Evolutionary conservation across 2,888 invertebrate species (phyloP), one percentile per base, ranked within the genome.

Genomic region (Hirtodrosophila cameraria): DNA sequence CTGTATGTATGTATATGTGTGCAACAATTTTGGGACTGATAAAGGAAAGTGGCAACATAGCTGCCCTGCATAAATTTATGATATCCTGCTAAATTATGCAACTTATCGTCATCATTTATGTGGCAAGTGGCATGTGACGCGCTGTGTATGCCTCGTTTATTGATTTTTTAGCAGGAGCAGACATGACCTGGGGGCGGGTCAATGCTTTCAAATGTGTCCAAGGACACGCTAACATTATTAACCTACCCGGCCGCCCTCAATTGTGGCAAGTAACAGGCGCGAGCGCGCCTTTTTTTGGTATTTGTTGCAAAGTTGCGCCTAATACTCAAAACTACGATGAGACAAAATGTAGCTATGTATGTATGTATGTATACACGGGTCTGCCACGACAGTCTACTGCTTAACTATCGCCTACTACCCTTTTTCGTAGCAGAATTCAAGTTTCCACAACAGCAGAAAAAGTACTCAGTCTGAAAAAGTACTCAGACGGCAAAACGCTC

Each of bases 51-150:
- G 36, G 25, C 41, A 48, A 27, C 30, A 13, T 9, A n/a, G 18
- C 9, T 12, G 23, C 41, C 74, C 49, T 80, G 52, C 71, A 65
- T 39, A 35, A 58, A 59, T 77, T 86, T 76, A 80, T 84, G 85
- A 54, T 64, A 68, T 84, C 84, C 85, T 86, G 84, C 74, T 86
- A 60, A 84, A 80, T 80, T 80, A 84, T 86, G 76, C 76, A 85
- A 78, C 74, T 86, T 84, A 85, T 86, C 81, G 80, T 63, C 66
- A 53, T 66, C 63, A 53, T 57, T 66, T 48, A 38, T 53, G 33
- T 42, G 50, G 30, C 30, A 42, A 12, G 23, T 31, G 20, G 30
- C 35, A 18, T 12, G 33, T 33, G 38, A 23, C 23, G 16, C n/a
- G 27, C 12, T 63, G 49, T 58, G 43, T 62, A 58, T 74, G 55